These are phyloP conservation scores for Diplazon laetatorius DNA, from an alignment of 2,888 invertebrate genomes.

Conservation along the genomic window DNA sequence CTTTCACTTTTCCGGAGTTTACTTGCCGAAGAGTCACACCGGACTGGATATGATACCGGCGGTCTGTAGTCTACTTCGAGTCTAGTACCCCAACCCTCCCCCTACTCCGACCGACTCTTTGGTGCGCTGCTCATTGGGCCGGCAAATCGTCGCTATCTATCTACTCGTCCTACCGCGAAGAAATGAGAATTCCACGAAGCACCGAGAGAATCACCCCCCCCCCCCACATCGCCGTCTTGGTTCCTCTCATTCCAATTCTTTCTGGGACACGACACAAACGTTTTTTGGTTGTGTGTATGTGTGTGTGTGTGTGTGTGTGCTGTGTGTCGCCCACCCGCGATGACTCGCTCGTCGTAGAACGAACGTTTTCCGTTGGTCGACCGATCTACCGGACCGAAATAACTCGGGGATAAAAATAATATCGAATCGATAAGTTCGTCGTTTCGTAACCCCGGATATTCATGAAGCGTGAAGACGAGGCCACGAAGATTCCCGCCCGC, in stretches of 20 bases:
- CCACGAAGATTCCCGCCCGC: no score
- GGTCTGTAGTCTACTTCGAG: conserved; percentile 6
- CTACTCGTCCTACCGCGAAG: conserved; percentile 20
- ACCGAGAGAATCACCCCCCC: no score
- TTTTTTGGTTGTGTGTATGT: no score
- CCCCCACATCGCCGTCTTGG: no score
- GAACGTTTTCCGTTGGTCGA: conserved; percentile 17
- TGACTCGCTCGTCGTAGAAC: not conserved
- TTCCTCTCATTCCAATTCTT: not conserved
- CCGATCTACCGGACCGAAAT: conserved; percentile 40
- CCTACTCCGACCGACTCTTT: conserved; percentile 16
- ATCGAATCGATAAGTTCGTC: conserved; percentile 39
- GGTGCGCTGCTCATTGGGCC: conserved; percentile 23
- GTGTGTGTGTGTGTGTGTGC: no score
- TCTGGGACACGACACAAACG: not conserved
- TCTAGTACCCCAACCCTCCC: conserved; percentile 15
- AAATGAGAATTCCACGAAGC: conserved; percentile 39
- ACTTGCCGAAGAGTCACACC: conserved; percentile 7
- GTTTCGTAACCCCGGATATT: conserved; percentile 40
- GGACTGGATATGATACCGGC: conserved; percentile 24
- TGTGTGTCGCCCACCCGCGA: not conserved
- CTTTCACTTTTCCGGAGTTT: not conserved
- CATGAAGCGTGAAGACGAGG: no score
- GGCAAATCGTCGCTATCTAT: conserved; percentile 25
- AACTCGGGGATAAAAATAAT: conserved; percentile 44